phyloP scores from a whole-genome alignment of 2,888 invertebrate species.

The Rhagium mordax region DNA sequence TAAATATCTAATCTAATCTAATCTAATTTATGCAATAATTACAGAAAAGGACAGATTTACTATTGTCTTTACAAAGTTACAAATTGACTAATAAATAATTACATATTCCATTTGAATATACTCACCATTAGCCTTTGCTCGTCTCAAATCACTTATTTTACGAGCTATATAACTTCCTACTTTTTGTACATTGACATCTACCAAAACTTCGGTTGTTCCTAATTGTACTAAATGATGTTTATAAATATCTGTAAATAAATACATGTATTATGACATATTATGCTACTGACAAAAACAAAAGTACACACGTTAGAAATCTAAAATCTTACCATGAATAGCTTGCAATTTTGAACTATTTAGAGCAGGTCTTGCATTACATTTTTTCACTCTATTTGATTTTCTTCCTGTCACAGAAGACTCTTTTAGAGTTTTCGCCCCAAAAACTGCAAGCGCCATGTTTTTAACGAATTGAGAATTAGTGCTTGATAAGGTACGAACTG shows the following conservation, averaged over 20 bases:
- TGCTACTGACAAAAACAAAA: not conserved
- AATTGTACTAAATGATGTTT: not conserved
- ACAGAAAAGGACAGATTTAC: no score
- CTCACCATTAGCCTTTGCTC: not conserved
- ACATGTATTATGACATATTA: not conserved
- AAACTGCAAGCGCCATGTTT: not conserved
- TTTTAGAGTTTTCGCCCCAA: not conserved
- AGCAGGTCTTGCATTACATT: not conserved
- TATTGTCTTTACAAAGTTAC: no score
- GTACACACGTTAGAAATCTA: not conserved
- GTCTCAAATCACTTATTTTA: not conserved
- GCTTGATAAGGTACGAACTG: not conserved
- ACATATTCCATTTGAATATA: not conserved
- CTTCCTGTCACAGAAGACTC: not conserved
- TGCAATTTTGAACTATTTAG: not conserved
- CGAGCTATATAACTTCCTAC: not conserved
- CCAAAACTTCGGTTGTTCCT: not conserved
- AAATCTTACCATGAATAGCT: not conserved
- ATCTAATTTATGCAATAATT: no score
- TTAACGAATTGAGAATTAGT: not conserved
- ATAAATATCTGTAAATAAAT: not conserved
- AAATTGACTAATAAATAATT: no score
- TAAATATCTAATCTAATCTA: no score
- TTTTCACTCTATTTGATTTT: not conserved
- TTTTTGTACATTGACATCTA: not conserved